phyloP scores from a whole-genome alignment of 2,888 invertebrate species.

The Drosophila siamana region DNA sequence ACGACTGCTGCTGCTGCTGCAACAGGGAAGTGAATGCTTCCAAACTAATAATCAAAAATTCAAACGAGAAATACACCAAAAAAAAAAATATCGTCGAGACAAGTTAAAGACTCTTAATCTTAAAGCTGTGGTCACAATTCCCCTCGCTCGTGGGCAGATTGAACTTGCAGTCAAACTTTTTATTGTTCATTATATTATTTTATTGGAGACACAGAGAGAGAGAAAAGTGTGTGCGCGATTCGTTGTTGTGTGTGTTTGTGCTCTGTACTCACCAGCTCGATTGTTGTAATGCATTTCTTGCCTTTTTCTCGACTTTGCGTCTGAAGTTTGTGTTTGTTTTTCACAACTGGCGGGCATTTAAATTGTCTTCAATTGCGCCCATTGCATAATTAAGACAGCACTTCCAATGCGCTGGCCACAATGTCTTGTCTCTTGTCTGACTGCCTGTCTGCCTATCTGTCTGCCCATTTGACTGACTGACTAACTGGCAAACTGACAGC shows the following conservation, averaged over 20 bases:
- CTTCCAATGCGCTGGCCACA: slow-evolving; percentile 52
- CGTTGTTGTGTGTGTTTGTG: too few relatives aligned
- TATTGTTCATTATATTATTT: background rate
- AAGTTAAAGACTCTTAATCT: background rate
- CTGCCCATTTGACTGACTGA: slow-evolving; percentile 57
- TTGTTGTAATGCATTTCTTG: slow-evolving; percentile 9
- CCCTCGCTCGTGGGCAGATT: background rate
- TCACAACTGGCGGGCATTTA: slow-evolving; percentile 75
- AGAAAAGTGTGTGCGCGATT: slow-evolving; percentile 32
- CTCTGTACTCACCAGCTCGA: too few relatives aligned
- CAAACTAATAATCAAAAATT: background rate
- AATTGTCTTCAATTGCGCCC: slow-evolving; percentile 78
- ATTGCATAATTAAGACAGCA: slow-evolving; percentile 79
- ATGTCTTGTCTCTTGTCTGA: slow-evolving; percentile 18
- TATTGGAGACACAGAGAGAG: background rate
- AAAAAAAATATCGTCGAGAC: background rate
- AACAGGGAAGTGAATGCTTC: slow-evolving; percentile 17
- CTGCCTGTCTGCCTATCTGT: slow-evolving; percentile 17
- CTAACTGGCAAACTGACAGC: slow-evolving; percentile 69
- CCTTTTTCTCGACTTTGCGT: slow-evolving; percentile 24
- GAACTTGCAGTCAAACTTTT: too few relatives aligned
- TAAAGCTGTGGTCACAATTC: slow-evolving; percentile 5
- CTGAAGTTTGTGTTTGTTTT: slow-evolving; percentile 66
- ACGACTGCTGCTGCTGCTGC: slow-evolving; percentile 7
- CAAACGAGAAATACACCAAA: background rate